Evolutionary conservation across 2,113 vertebrate species (phyloP), one percentile per base, ranked within the genome.

Genomic region (Athene cunicularia): DNA sequence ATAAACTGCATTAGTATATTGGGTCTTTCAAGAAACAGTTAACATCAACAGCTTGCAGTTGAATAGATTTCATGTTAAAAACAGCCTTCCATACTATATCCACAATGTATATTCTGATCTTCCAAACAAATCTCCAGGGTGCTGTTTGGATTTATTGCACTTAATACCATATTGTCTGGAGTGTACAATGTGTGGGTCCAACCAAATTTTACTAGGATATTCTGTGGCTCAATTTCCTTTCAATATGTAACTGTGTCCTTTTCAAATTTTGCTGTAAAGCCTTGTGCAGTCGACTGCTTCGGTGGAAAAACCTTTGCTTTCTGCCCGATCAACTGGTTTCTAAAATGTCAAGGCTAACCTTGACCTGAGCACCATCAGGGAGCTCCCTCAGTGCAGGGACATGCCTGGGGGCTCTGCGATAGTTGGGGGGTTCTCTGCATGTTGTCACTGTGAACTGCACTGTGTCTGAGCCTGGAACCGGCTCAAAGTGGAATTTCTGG

Each of bases 211-310:
- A 96, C 90, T 90, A 66, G 60, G 72, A 30, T 87, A 84, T 91
- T 92, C 86, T 75, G 80, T 45, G 81, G 83, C 80, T 95, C 92
- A 76, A 95, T 97, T 97, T 96, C 96, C 96, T 96, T 97, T 95
- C 91, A 96, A 60, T 93, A 43, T 82, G 41, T 49, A 73, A 77
- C 59, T 20, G 12, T 59, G 77, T 80, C 83, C 75, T 81, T 94
- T 96, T 90, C 75, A 93, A 76, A 75, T 79, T 84, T 80, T 80
- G 16, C 77, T 94, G 68, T 93, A 95, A 94, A 81, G 74, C 60
- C 28, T 88, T 21, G 19, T 52, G 63, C 43, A 77, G 72, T 20
- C 2, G 5, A 27, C 43, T 73, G 43, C 26, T 56, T 49, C 1
- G 2, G n/a, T 77, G 66, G 66, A 80, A 88, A 86, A 86, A 50